A percentile compares a stretch with the other conserved stretches of the same genome.
phyloP scores from a whole-genome alignment of 2,888 invertebrate species.

The Sabellastarte sp. region DNA sequence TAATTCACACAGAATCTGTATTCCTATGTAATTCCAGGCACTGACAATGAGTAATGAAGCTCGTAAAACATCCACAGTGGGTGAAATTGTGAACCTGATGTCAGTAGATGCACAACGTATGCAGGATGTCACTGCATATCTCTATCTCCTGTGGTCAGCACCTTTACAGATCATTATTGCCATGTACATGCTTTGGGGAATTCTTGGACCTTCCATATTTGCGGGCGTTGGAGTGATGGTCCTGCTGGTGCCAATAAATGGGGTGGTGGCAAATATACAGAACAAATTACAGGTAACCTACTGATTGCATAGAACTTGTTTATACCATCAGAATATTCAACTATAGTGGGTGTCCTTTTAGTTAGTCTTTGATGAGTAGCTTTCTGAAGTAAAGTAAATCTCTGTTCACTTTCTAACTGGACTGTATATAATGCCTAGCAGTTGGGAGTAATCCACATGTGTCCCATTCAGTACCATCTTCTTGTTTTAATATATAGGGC shows the following conservation, averaged over 20 bases:
- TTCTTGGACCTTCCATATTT: conserved; percentile 73
- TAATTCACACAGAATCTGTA: too few species aligned
- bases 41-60: conserved; percentile 52
- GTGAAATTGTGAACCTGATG: conserved; percentile 59
- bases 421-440: too few species aligned
- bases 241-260: conserved; percentile 74
- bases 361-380: too few species aligned
- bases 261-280: conserved; percentile 68
- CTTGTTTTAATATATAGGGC: too few species aligned
- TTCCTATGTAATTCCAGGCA: too few species aligned
- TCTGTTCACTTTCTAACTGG: too few species aligned
- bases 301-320: not conserved
- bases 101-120: conserved; percentile 57
- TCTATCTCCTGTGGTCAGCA: conserved; percentile 47
- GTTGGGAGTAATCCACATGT: too few species aligned
- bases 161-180: conserved; percentile 43
- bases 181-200: conserved; percentile 52
- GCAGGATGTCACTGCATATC: conserved; percentile 48
- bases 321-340: too few species aligned
- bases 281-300: conserved; percentile 35
- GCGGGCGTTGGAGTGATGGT: conserved; percentile 92
- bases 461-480: too few species aligned
- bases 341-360: too few species aligned
- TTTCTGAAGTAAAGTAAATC: too few species aligned
- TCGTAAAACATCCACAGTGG: conserved; percentile 47